phyloP scores from a whole-genome alignment of 2,888 invertebrate species.

The Phasia obesa region DNA sequence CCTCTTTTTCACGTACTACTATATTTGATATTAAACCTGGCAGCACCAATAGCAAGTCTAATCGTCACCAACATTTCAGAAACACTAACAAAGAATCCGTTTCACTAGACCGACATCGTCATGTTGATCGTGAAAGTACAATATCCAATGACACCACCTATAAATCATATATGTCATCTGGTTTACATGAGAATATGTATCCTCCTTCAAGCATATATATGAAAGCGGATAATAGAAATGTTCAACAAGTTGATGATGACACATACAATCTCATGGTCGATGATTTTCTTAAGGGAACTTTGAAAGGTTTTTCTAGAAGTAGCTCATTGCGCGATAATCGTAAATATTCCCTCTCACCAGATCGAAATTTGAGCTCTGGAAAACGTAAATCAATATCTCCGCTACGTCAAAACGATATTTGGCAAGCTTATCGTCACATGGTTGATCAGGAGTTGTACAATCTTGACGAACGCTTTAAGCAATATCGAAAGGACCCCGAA shows the following conservation, averaged over 20 bases:
- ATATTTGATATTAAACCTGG: constrained; percentile 41
- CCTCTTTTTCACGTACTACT: constrained; percentile 36
- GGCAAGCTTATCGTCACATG: constrained; percentile 80
- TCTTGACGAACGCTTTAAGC: constrained; percentile 84
- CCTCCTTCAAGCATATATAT: neutral
- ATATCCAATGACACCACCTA: neutral
- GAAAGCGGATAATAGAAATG: constrained; percentile 2
- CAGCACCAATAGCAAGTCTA: neutral
- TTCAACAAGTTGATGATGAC: constrained; percentile 76
- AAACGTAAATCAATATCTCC: constrained; percentile 77
- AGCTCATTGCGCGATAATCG: constrained; percentile 9
- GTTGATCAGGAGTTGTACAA: constrained; percentile 77
- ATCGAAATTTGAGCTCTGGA: neutral
- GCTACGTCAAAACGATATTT: constrained; percentile 77
- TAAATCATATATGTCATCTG: constrained; percentile 71
- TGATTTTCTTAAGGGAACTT: constrained; percentile 77
- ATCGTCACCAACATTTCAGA: constrained; percentile 6
- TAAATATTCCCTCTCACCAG: constrained; percentile 13
- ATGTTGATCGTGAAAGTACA: constrained; percentile 1
- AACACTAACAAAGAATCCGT: neutral
- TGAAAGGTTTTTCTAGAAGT: constrained; percentile 39
- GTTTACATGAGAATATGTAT: constrained; percentile 33
- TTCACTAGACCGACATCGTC: constrained; percentile 28
- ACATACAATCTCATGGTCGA: constrained; percentile 80
- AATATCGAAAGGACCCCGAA: constrained; percentile 87